These are phyloP conservation scores for Micrastur ruficollis DNA, from an alignment of 2,797 vertebrate genomes.

Conservation along the genomic window DNA sequence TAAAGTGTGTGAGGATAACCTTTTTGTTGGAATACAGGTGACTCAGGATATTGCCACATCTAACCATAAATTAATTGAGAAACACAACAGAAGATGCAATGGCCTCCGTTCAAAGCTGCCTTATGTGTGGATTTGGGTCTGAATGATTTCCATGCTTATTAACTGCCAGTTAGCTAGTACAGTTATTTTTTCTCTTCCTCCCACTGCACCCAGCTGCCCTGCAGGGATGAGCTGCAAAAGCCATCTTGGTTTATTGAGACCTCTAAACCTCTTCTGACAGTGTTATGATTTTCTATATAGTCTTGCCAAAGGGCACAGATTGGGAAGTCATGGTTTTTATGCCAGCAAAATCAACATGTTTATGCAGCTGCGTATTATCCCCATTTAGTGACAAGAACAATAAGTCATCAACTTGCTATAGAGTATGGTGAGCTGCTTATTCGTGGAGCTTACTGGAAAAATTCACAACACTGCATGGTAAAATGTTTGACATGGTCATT, in stretches of 20 bases:
- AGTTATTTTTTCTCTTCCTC: neutral
- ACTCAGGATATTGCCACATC: neutral
- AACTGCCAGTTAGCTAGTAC: neutral
- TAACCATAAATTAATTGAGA: neutral
- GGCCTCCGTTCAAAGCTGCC: neutral
- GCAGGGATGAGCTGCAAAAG: neutral
- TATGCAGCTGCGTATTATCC: conserved; percentile 66
- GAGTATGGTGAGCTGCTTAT: conserved; percentile 37
- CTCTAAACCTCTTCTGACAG: conserved; percentile 32
- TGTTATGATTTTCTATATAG: neutral
- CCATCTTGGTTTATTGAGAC: neutral
- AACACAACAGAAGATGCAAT: neutral
- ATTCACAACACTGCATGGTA: neutral
- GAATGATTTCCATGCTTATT: neutral
- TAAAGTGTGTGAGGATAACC: neutral
- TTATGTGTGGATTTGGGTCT: neutral
- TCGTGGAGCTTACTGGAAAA: neutral
- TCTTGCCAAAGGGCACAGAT: conserved; percentile 39
- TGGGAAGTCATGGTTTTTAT: neutral
- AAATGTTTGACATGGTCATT: neutral
- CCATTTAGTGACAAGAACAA: conserved; percentile 45
- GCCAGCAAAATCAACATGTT: conserved; percentile 36
- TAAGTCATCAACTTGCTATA: conserved; percentile 22
- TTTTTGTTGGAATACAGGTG: neutral
- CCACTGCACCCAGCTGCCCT: neutral